Percentiles rank a stretch among this genome's conserved stretches.
Evolutionary conservation across 2,888 invertebrate species (phyloP).

Genomic region (Cataglyphis albicans): DNA sequence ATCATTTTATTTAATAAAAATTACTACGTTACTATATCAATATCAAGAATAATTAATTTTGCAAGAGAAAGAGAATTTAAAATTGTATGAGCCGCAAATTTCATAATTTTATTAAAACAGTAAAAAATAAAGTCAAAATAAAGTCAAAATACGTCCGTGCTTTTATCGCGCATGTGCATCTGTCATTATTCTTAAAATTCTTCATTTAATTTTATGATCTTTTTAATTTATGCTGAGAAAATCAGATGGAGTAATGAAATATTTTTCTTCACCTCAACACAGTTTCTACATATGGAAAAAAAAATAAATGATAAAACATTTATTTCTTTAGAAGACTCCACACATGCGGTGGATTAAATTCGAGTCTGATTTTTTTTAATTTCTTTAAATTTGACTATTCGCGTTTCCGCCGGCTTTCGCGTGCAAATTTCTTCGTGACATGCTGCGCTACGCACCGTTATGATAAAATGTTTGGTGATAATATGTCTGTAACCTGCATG

Average conservation of each 20-base stretch:
- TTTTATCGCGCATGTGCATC: background rate
- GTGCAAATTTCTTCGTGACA: background rate
- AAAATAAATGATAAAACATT: background rate
- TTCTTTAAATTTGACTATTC: conserved; percentile 9
- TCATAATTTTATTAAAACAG: background rate
- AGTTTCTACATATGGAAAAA: background rate
- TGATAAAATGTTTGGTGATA: conserved; percentile 22
- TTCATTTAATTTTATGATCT: background rate
- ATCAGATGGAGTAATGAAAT: background rate
- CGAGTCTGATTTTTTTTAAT: background rate
- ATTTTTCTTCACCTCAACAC: background rate
- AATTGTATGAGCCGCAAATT: background rate
- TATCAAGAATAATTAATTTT: conserved; percentile 3
- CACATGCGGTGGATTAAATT: background rate
- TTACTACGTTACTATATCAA: background rate
- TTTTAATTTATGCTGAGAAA: background rate
- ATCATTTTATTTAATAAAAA: background rate
- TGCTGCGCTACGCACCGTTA: background rate
- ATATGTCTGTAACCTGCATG: conserved; percentile 21
- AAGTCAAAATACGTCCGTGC: background rate
- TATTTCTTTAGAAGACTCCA: background rate
- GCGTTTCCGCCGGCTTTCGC: conserved; percentile 11
- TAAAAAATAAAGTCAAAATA: background rate
- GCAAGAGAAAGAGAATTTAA: background rate
- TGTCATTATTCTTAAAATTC: background rate